Percentiles rank a stretch among this genome's conserved stretches.
Conservation (phyloP, 2,888 invertebrate species). For the Dorcus parallelipipedus region DNA sequence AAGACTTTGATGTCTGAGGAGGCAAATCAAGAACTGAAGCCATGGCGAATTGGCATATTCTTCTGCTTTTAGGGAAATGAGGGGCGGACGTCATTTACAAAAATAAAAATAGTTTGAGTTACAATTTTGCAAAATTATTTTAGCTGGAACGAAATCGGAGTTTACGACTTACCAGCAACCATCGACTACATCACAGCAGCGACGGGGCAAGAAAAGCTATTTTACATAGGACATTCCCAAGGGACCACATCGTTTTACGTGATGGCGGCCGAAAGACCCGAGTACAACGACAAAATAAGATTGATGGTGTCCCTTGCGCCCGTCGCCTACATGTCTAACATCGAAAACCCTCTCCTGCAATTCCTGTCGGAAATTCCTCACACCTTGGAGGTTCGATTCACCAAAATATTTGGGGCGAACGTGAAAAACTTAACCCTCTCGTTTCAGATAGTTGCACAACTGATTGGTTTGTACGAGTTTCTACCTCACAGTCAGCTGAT, state of each 20-base stretch:
- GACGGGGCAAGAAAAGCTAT: constrained; percentile 57
- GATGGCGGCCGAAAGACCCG: constrained; percentile 56
- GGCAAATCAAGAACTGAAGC: no score
- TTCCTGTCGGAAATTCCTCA: neutral
- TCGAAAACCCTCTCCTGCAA: neutral
- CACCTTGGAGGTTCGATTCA: neutral
- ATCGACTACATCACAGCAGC: constrained; percentile 61
- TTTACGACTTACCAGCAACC: constrained; percentile 71
- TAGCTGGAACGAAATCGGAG: constrained; percentile 70
- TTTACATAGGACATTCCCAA: constrained; percentile 71
- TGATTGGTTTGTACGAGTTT: neutral
- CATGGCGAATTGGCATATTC: no score
- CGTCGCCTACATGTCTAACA: constrained; percentile 53
- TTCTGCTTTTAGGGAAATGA: no score
- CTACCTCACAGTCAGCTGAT: neutral
- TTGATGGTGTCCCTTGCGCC: constrained; percentile 62
- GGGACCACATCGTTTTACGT: constrained; percentile 62
- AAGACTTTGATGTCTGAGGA: no score
- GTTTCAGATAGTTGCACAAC: neutral
- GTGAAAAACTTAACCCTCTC: no score
- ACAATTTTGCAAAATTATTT: neutral
- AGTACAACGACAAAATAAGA: constrained; percentile 51
- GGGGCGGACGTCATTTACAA: no score
- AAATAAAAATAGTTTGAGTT: no score
- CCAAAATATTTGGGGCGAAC: neutral